Evolutionary conservation across 2,113 vertebrate species (phyloP), one percentile per base, ranked within the genome.

Genomic region (Daubentonia madagascariensis): DNA sequence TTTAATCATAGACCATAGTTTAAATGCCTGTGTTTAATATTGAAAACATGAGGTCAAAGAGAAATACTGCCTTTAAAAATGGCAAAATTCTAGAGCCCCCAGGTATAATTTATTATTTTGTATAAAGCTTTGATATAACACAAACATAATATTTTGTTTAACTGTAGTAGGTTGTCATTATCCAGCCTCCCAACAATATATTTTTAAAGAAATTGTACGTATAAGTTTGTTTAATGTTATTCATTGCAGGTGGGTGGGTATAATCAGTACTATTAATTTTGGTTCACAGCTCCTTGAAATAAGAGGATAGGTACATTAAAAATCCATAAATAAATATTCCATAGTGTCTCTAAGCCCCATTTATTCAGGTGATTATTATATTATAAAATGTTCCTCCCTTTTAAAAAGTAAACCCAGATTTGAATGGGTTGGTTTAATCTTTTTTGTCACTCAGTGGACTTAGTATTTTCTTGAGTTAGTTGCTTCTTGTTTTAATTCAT

Each of bases 181-280:
- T 1, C 28, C 1, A 63, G 10, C 1, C 4, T 89, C n/a, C 6
- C 83, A 83, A 79, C 0, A 40, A 37, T 91, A 30, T 73, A 84
- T 72, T 88, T 90, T 91, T 54, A 70, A 93, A 89, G 8, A 52
- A 86, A 70, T 43, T 57, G 0, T 35, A 45, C 18, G 18, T 52
- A 52, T 70, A 87, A 94, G 75, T 73, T 91, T 85, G 11, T 54
- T 90, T 81, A 96, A 32, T 91, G 1, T 9, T 94, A 61, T 10
- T 50, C 81, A 89, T 72, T 97, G 40, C 23, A 94, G 25, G 20
- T 97, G 28, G 11, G 10, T 92, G n/a, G 3, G 3, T 93, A 40
- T 91, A 98, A 81, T 86, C 83, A 54, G 1, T 28, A 7, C 92
- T 96, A 97, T 83, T 94, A 89, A 97, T 75, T 80, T 91, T 87